Conservation (phyloP, 2,113 vertebrate genomes). For the Proterorhinus semilunaris region DNA sequence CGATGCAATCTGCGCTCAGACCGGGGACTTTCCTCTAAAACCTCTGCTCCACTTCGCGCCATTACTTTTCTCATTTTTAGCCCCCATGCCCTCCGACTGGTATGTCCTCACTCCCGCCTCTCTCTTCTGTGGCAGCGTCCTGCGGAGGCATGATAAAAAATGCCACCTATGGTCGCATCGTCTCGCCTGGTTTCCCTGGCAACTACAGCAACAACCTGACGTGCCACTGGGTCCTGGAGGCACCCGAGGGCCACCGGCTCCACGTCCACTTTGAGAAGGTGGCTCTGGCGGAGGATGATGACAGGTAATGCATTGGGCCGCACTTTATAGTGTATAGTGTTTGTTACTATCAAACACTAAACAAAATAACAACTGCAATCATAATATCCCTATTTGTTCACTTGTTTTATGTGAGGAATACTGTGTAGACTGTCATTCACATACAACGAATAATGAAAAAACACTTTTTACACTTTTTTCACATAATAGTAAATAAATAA, state of each 20-base stretch:
- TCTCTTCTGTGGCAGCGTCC: conserved; percentile 73
- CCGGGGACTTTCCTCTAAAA: conserved; percentile 41
- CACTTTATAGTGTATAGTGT: too few relatives aligned
- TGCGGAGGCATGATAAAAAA: conserved; percentile 91
- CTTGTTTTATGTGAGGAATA: too few relatives aligned
- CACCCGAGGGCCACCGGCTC: conserved; percentile 82
- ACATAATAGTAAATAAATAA: too few relatives aligned
- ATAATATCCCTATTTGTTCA: too few relatives aligned
- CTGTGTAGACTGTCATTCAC: too few relatives aligned
- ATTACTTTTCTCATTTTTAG: conserved; percentile 49
- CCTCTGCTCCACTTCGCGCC: conserved; percentile 28
- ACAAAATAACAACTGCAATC: background rate
- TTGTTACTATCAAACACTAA: background rate
- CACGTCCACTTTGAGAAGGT: conserved; percentile 98
- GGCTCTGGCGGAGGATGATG: conserved; percentile 93
- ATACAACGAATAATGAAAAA: too few relatives aligned
- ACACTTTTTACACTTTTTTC: too few relatives aligned
- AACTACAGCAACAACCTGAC: conserved; percentile 99
- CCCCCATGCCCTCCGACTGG: conserved; percentile 23
- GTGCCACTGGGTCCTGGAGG: conserved; percentile 95
- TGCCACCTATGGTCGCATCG: conserved; percentile 86
- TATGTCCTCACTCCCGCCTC: conserved; percentile 31
- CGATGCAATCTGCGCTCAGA: conserved; percentile 52
- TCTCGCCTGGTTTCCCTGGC: conserved; percentile 92
- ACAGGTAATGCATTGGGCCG: conserved; percentile 80